phyloP scores from a whole-genome alignment of 2,888 invertebrate genomes.

The Deilephila porcellus region DNA sequence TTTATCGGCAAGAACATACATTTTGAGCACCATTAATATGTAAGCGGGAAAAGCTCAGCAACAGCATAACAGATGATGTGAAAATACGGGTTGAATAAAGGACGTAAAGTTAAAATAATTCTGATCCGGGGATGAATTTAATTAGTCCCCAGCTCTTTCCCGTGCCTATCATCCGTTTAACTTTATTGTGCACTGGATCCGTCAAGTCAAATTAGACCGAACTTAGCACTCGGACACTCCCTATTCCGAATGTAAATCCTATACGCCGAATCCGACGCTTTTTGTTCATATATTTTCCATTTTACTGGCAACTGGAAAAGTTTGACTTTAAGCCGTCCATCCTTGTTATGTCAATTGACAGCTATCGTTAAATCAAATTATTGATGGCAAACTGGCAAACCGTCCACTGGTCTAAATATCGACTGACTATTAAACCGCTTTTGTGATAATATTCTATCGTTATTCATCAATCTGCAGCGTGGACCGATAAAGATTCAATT shows the following conservation, averaged over 20 bases:
- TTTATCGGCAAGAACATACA: too few relatives aligned
- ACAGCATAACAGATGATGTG: not conserved
- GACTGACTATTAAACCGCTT: too few relatives aligned
- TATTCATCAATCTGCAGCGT: not conserved
- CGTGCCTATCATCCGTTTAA: not conserved
- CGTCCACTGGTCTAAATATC: too few relatives aligned
- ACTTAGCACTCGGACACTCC: not conserved
- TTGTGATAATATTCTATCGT: not conserved
- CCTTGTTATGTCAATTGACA: not conserved
- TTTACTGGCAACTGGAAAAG: not conserved
- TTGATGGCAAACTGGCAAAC: not conserved
- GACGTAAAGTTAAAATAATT: not conserved
- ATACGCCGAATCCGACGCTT: not conserved
- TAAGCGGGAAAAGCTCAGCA: too few relatives aligned
- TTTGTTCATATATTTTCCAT: not conserved
- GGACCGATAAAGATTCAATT: not conserved
- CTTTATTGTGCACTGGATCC: not conserved
- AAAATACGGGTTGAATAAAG: not conserved
- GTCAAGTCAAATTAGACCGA: constrained; percentile 1
- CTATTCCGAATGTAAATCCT: not conserved
- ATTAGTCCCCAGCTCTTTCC: not conserved
- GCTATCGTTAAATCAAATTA: not conserved
- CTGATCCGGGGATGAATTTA: not conserved
- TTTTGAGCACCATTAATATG: too few relatives aligned
- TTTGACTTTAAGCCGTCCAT: not conserved